phyloP scores from a whole-genome alignment of 2,797 vertebrate species.

The Aeoliscus strigatus region DNA sequence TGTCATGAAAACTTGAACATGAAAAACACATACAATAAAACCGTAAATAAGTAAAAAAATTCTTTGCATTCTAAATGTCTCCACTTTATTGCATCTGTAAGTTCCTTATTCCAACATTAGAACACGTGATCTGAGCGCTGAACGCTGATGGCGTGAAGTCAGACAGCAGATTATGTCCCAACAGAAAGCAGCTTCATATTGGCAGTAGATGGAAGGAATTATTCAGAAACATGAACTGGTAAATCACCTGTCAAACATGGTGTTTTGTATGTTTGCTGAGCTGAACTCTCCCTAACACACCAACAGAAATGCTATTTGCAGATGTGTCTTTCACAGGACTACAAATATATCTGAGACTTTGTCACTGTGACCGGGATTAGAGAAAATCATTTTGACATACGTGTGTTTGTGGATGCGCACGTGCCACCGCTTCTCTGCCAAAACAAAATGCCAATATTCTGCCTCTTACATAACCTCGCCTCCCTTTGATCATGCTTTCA shows the following conservation, averaged over 20 bases:
- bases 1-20: too few species aligned
- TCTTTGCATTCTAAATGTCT: too few species aligned
- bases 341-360: slow-evolving; percentile 27
- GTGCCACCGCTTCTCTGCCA: slow-evolving; percentile 26
- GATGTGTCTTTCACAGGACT: slow-evolving; percentile 27
- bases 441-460: slow-evolving; percentile 36
- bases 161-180: slow-evolving; percentile 21
- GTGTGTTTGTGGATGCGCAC: slow-evolving; percentile 19
- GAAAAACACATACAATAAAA: too few species aligned
- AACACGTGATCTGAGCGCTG: too few species aligned
- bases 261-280: slow-evolving; percentile 5
- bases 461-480: slow-evolving; percentile 44
- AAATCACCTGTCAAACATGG: slow-evolving; percentile 6
- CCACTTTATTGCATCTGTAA: too few species aligned
- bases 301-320: slow-evolving; percentile 12
- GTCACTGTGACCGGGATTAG: slow-evolving; percentile 47
- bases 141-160: slow-evolving; percentile 1
- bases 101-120: too few species aligned
- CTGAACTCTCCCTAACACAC: slow-evolving; percentile 2
- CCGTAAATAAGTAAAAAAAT: too few species aligned
- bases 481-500: slow-evolving; percentile 32
- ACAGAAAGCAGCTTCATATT: too few species aligned
- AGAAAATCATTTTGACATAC: slow-evolving; percentile 39
- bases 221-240: slow-evolving; percentile 3
- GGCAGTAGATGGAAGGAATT: slow-evolving; percentile 11